A percentile compares a stretch with the other conserved stretches of the same genome.
phyloP scores from a whole-genome alignment of 2,113 vertebrate genomes.

The Paralichthys olivaceus region DNA sequence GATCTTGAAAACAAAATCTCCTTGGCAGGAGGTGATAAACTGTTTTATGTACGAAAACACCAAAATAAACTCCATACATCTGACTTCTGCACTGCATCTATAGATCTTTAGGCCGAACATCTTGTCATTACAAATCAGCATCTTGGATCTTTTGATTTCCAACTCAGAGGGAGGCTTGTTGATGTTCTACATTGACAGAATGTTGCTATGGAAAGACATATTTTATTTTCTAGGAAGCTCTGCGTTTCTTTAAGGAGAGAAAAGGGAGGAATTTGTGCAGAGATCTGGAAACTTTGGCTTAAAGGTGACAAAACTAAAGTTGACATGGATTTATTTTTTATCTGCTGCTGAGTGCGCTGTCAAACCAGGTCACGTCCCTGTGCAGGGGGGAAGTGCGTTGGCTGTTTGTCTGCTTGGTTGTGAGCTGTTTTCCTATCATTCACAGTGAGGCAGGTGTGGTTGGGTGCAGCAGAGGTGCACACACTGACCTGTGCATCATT shows the following conservation, averaged over 20 bases:
- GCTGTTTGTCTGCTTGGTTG: slow-evolving; percentile 50
- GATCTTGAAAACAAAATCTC: too few species aligned
- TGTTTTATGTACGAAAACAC: slow-evolving; percentile 5
- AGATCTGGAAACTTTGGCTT: slow-evolving; percentile 26
- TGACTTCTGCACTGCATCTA: slow-evolving; percentile 16
- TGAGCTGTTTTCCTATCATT: slow-evolving; percentile 52
- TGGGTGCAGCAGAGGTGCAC: slow-evolving; percentile 13
- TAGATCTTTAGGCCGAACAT: slow-evolving; percentile 26
- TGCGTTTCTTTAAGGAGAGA: slow-evolving; percentile 16
- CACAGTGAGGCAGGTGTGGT: slow-evolving; percentile 30
- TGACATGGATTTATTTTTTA: slow-evolving; percentile 28
- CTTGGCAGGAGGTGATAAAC: too few species aligned
- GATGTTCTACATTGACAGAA: slow-evolving; percentile 52
- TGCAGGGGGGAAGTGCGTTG: slow-evolving; percentile 21
- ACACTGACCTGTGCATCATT: not conserved
- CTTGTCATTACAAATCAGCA: slow-evolving; percentile 40
- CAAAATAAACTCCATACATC: slow-evolving; percentile 24
- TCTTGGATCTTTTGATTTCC: slow-evolving; percentile 33
- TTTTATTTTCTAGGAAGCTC: slow-evolving; percentile 2
- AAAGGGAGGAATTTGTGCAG: slow-evolving; percentile 31
- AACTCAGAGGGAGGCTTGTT: slow-evolving; percentile 40
- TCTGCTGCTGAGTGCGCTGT: slow-evolving; percentile 16
- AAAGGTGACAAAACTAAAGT: slow-evolving; percentile 49
- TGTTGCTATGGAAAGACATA: slow-evolving; percentile 31
- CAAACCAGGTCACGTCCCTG: slow-evolving; percentile 37